Evolutionary conservation across 1,140 invertebrate genomes (phyloP), one percentile per base, ranked within the genome.

Genomic region (Drosophila insularis): DNA sequence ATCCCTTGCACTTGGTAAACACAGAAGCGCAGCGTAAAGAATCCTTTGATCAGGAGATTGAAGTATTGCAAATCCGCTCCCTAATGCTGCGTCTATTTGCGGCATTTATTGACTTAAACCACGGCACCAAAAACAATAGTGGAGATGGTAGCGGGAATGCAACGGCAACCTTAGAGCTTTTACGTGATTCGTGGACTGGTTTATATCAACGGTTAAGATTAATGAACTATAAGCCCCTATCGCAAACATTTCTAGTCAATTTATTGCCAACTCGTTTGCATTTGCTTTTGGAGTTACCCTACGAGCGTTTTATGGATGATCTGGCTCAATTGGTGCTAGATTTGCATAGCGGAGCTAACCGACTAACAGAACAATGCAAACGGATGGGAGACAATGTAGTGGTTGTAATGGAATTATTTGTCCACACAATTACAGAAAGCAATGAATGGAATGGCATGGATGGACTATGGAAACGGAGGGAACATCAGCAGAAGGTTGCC

Each of bases 1-100:
- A 95, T 79, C 94, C 94, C 1, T 59, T 92, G 40, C 84, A 92
- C 71, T 55, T 91, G 61, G 80, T 91, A 4, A 58, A 90, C 60
- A 46, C 78, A 0, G 64, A 68, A 5, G 72, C 71, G 0, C 85
- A 91, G 5, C 80, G 86, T 1, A 89, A 81, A 19, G 81, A 92
- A 53, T 92, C 90, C 11, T 92, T 90, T 27, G 70, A 90, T 43
- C 91, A 92, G 53, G 91, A 92, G 59, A 71, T 86, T 14, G 91
- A 92, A 65, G 80, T 89, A 7, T 58, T 92, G 14, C 89, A 89
- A 58, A 27, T 92, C 10, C 86, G 92, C 2, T 87, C 87, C 7
- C 54, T 81, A 11, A 54, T 91, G 40, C 67, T 92, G 0, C 81
- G 91, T 11, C 53, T 92, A 31, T 80, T 91, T 54, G 89, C 89